A percentile compares a stretch with the other conserved stretches of the same genome.
phyloP scores from a whole-genome alignment of 2,797 vertebrate genomes.

The Adrianichthys oophorus region DNA sequence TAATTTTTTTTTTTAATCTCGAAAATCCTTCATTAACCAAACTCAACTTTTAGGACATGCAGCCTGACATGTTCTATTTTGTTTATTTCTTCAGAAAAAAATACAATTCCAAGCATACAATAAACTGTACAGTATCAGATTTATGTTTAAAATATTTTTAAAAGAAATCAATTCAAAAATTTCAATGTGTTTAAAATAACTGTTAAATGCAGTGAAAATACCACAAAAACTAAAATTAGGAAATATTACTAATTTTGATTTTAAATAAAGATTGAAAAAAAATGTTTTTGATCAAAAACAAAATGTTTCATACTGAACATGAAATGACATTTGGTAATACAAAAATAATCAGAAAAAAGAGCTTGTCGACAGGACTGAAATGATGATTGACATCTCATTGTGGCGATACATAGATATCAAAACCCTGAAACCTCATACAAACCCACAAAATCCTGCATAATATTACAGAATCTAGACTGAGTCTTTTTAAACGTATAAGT shows the following conservation, averaged over 20 bases:
- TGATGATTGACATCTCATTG: neutral
- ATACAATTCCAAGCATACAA: too few relatives aligned
- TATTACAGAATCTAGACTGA: neutral
- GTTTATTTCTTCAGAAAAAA: too few relatives aligned
- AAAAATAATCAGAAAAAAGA: slow-evolving; percentile 6
- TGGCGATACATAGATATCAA: neutral
- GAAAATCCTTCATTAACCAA: too few relatives aligned
- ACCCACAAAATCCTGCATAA: neutral
- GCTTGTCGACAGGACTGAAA: slow-evolving; percentile 2
- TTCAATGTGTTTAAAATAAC: neutral
- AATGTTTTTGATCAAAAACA: slow-evolving; percentile 26
- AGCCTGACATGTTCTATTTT: too few relatives aligned
- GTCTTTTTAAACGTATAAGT: neutral
- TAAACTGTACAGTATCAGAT: too few relatives aligned
- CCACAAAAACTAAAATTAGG: too few relatives aligned
- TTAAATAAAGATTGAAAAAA: neutral
- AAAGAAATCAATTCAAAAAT: neutral
- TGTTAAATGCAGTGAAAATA: too few relatives aligned
- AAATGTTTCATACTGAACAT: slow-evolving; percentile 14
- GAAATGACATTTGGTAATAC: neutral
- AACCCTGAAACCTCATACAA: neutral
- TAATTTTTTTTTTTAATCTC: too few relatives aligned
- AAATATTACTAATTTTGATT: too few relatives aligned
- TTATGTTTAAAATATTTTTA: too few relatives aligned
- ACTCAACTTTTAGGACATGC: too few relatives aligned